phyloP scores from a whole-genome alignment of 37 sponge, comb jelly and placozoan genomes.

The Amphimedon queenslandica region DNA sequence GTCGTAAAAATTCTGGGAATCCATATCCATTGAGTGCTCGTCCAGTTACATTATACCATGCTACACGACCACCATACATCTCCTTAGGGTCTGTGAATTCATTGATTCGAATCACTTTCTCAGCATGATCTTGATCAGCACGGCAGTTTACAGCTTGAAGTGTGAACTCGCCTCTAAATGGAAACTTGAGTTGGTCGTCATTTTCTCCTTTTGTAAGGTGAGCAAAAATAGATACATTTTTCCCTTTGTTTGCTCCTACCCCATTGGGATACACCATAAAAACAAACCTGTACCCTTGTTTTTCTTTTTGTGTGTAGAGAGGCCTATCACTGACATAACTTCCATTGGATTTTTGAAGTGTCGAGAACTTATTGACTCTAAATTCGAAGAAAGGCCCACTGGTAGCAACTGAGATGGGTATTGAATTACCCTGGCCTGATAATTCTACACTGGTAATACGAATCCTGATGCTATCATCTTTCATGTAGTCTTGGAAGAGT shows the following conservation, averaged over 20 bases:
- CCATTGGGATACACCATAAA: not conserved
- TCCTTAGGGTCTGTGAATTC: not conserved
- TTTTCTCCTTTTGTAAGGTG: not conserved
- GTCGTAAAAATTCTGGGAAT: not conserved
- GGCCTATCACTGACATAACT: too few species aligned
- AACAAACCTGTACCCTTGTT: not conserved
- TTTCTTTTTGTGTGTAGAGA: not conserved
- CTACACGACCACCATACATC: not conserved
- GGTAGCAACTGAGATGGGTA: constrained; percentile 81
- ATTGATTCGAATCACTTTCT: not conserved
- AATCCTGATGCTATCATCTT: not conserved
- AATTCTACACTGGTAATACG: not conserved
- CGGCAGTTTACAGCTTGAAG: not conserved
- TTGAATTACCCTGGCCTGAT: constrained; percentile 33
- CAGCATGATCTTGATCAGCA: not conserved
- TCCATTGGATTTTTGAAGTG: not conserved
- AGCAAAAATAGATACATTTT: not conserved
- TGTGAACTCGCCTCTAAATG: not conserved
- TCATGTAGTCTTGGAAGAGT: not conserved
- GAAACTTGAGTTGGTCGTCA: not conserved
- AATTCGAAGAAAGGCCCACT: too few species aligned
- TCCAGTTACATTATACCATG: not conserved
- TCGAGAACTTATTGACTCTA: not conserved
- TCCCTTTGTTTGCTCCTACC: not conserved
- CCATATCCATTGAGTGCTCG: not conserved